These are phyloP conservation scores for Perdita meconis DNA, from an alignment of 2,888 invertebrate species.

Conservation along the genomic window DNA sequence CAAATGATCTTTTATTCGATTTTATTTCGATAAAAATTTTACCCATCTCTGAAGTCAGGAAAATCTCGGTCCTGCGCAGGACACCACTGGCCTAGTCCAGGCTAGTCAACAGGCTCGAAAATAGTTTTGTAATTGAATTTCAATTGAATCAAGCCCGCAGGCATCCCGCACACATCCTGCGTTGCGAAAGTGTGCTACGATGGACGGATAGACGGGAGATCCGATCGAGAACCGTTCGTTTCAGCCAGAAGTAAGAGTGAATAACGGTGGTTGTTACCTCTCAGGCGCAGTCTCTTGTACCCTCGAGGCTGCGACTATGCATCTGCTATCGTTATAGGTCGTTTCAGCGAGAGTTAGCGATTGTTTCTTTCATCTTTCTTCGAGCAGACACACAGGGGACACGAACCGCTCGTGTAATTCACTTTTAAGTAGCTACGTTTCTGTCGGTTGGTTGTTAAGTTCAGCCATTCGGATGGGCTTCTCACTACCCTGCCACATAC, in stretches of 20 bases:
- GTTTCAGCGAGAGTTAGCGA: conserved; percentile 32
- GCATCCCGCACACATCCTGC: conserved; percentile 63
- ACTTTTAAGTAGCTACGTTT: neutral
- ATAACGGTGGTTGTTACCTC: conserved; percentile 52
- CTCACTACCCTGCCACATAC: neutral
- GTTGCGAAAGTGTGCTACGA: conserved; percentile 67
- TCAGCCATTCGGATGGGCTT: neutral
- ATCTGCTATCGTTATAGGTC: conserved; percentile 38
- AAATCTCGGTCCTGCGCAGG: conserved; percentile 50
- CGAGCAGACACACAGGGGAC: neutral
- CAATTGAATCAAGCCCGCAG: conserved; percentile 61
- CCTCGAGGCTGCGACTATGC: conserved; percentile 34
- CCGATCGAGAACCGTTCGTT: conserved; percentile 63
- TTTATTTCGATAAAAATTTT: conserved; percentile 61
- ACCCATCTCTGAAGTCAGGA: conserved; percentile 41
- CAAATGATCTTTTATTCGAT: too few relatives aligned
- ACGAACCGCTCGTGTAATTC: neutral
- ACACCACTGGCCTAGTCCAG: conserved; percentile 49
- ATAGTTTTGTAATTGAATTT: conserved; percentile 73
- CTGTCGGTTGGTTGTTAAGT: neutral
- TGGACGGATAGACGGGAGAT: conserved; percentile 60
- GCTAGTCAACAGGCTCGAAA: conserved; percentile 53
- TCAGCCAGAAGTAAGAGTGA: conserved; percentile 65
- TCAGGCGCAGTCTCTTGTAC: neutral
- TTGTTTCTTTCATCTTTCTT: conserved; percentile 32